Percentiles rank a stretch among this genome's conserved stretches.
These are phyloP conservation scores for Spisula solida DNA, from an alignment of 2,888 invertebrate genomes.

Conservation along the genomic window DNA sequence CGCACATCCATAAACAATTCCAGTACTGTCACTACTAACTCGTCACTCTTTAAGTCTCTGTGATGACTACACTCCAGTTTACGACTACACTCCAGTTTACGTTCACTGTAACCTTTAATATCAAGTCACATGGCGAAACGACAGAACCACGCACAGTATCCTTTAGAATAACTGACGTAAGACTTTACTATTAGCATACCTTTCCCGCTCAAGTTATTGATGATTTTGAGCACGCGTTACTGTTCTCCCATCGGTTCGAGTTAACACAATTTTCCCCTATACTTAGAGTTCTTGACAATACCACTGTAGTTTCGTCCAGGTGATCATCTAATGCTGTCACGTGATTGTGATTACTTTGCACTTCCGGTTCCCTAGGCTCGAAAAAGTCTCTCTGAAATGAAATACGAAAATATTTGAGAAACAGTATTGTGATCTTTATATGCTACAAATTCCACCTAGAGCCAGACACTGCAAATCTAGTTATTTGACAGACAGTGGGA, in stretches of 20 bases:
- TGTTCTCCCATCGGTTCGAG: constrained; percentile 70
- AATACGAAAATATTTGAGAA: not conserved
- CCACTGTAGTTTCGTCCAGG: constrained; percentile 69
- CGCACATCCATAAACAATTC: too few species aligned
- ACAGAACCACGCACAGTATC: not conserved
- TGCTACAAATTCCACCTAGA: too few species aligned
- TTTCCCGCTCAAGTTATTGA: constrained; percentile 35
- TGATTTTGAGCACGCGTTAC: constrained; percentile 51
- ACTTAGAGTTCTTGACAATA: constrained; percentile 72
- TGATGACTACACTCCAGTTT: too few species aligned
- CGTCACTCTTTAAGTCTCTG: too few species aligned
- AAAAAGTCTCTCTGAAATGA: constrained; percentile 52
- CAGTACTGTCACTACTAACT: too few species aligned
- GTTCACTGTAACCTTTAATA: too few species aligned
- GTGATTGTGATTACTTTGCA: constrained; percentile 74
- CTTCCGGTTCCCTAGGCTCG: constrained; percentile 63
- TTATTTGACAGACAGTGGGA: too few species aligned
- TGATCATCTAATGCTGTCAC: constrained; percentile 65
- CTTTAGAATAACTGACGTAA: not conserved
- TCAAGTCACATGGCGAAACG: not conserved
- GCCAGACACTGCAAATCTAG: too few species aligned
- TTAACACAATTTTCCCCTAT: constrained; percentile 73
- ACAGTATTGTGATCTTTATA: too few species aligned
- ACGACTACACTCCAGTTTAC: too few species aligned
- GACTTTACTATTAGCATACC: not conserved